These are phyloP conservation scores for Malurus cyaneus DNA, from an alignment of 2,113 vertebrate species.

Conservation along the genomic window DNA sequence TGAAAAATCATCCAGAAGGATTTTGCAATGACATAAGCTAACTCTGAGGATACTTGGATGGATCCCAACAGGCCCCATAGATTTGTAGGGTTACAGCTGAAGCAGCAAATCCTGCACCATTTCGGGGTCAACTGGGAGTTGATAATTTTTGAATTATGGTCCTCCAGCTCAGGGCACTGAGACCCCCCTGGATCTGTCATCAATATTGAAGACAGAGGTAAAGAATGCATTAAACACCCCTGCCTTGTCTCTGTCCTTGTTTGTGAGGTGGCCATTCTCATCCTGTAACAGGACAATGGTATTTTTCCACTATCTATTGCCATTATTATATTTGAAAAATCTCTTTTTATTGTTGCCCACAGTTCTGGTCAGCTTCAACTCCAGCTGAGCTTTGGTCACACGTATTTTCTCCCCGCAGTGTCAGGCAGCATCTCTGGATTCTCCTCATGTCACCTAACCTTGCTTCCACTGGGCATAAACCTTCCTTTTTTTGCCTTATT, in stretches of 20 bases:
- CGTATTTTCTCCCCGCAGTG: background rate
- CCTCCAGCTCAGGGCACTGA: background rate
- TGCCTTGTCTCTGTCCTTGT: background rate
- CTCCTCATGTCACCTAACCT: background rate
- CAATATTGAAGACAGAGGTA: background rate
- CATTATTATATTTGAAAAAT: background rate
- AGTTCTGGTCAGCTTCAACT: background rate
- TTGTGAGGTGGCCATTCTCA: background rate
- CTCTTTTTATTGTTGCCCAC: background rate
- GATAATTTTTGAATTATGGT: background rate
- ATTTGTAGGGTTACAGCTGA: background rate
- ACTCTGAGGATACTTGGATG: background rate
- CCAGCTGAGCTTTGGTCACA: background rate
- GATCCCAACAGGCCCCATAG: background rate
- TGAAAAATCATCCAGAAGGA: background rate
- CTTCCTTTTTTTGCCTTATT: background rate
- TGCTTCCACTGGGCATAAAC: background rate
- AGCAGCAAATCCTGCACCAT: background rate
- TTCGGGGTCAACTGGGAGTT: background rate
- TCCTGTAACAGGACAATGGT: background rate
- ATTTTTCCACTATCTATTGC: background rate
- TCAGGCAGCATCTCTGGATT: background rate
- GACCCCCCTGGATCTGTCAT: rapidly evolving
- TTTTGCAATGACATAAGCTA: background rate
- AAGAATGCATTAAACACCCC: background rate